Evolutionary conservation across 2,888 invertebrate genomes (phyloP).

Genomic region (Scaptodrosophila latifasciaeformis): DNA sequence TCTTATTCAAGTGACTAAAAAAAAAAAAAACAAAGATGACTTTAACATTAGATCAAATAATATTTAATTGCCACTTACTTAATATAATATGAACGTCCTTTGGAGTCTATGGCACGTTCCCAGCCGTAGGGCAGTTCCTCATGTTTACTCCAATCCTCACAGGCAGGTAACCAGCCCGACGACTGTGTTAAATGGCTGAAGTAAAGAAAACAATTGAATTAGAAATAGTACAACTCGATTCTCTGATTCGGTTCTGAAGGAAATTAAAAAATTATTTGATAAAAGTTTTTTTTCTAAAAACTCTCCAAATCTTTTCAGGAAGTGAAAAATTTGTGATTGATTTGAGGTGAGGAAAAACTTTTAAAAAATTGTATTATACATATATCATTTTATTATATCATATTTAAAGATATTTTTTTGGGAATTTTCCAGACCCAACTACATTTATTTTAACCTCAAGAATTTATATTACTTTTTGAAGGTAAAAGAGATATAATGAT

Average conservation of each 20-base stretch:
- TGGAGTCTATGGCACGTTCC: conserved; percentile 90
- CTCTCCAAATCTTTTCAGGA: no score
- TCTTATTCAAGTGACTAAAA: conserved; percentile 86
- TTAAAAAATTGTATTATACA: no score
- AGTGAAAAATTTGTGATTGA: conserved; percentile 5
- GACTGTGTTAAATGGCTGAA: conserved; percentile 88
- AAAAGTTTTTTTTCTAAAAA: no score
- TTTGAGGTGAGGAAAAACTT: no score
- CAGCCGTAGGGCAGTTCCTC: conserved; percentile 90
- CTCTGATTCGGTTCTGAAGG: conserved; percentile 7
- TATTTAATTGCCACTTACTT: conserved; percentile 78
- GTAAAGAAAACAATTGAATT: conserved; percentile 47
- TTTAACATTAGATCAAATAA: no score
- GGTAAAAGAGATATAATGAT: no score
- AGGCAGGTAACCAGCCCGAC: conserved; percentile 92
- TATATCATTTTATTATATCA: no score
- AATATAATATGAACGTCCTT: conserved; percentile 86
- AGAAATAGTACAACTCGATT: conserved; percentile 4
- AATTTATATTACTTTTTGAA: no score
- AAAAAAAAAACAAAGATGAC: neutral
- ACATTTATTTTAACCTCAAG: no score
- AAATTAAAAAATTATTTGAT: no score
- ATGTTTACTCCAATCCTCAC: conserved; percentile 84
- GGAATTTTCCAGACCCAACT: no score
- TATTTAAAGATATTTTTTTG: no score